Base-by-base conservation (phyloP, 2,888 invertebrate species). In the Neoitamus cyanurus region DNA sequence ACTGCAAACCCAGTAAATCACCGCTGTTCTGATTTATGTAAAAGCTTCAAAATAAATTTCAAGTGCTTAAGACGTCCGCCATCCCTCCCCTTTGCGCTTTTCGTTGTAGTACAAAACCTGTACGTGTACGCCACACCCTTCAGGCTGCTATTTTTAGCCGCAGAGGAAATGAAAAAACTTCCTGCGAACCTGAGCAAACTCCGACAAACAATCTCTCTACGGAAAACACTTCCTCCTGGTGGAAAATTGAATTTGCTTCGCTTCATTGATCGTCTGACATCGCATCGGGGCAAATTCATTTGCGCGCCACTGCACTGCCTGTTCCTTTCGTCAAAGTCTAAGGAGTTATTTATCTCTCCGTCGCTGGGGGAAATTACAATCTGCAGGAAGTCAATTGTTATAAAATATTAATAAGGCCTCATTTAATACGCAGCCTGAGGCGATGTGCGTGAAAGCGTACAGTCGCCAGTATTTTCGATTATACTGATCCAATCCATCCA, bases 181-280 rank as follows among this genome's bases (percentile, higher is more conserved):
- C 77, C 77, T 28, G 25, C 25, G 25, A 77, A 77, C 46, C 77
- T 46, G 77, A 42, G 46, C 28, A 77, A 77, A 77, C 77, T 25
- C 28, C 13, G 30, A n/a, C 77, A 11, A 77, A 77, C 77, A 46
- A 77, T 77, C 46, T 42, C 7, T 73, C 77, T 13, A 25, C 77
- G 77, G 77, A 77, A 77, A 42, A 42, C 42, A 77, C 46, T 42
- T 77, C 25, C 30, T 46, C 46, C n/a, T 46, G 73, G 77, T 42
- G 42, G 77, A 42, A 77, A 77, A 77, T 77, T 77, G 77, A 77
- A 77, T 77, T 77, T 77, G 77, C n/a, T 9, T 77, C 46, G 77
- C 77, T 77, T 46, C 77, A 77, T 77, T 46, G 46, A 77, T 73
- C 73, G 34, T 7, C 11, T 36, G 73, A 73, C 73, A 15, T 73